Evolutionary conservation across 2,888 invertebrate genomes (phyloP).

Genomic region (Aphidoletes aphidimyza): DNA sequence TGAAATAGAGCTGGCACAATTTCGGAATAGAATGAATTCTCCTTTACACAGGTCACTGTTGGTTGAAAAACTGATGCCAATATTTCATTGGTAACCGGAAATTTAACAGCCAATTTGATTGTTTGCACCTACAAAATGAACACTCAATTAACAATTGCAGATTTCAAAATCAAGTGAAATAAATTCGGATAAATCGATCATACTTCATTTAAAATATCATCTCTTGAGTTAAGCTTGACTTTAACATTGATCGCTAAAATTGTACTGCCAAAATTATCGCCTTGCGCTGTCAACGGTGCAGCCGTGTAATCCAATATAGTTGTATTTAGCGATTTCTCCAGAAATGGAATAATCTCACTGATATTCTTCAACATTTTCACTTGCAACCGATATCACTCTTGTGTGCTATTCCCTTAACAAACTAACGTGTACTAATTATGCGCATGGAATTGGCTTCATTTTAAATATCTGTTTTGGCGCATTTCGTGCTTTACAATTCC

Average conservation of each 20-base stretch:
- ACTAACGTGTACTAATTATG: no score
- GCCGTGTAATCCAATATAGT: neutral
- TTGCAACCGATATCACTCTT: no score
- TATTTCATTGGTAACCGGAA: neutral
- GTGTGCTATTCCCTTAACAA: no score
- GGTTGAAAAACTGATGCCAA: slow-evolving; percentile 67
- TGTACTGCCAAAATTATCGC: slow-evolving; percentile 21
- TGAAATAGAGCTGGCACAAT: slow-evolving; percentile 67
- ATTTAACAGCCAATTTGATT: neutral
- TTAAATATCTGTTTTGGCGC: no score
- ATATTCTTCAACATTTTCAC: neutral
- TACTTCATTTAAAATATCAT: neutral
- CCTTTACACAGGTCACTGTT: slow-evolving; percentile 70
- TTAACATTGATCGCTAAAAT: neutral
- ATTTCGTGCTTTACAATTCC: no score
- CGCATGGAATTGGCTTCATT: no score
- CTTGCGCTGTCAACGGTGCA: neutral
- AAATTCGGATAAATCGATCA: neutral
- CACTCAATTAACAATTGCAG: neutral
- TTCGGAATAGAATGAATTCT: slow-evolving; percentile 69
- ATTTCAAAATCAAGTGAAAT: neutral
- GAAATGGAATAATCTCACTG: slow-evolving; percentile 45
- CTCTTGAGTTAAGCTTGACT: neutral
- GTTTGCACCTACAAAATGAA: neutral
- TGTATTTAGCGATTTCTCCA: slow-evolving; percentile 30